Percentiles rank a stretch among this genome's conserved stretches.
Evolutionary conservation across 2,113 vertebrate species (phyloP).

Genomic region (Notarius lentiginosus): DNA sequence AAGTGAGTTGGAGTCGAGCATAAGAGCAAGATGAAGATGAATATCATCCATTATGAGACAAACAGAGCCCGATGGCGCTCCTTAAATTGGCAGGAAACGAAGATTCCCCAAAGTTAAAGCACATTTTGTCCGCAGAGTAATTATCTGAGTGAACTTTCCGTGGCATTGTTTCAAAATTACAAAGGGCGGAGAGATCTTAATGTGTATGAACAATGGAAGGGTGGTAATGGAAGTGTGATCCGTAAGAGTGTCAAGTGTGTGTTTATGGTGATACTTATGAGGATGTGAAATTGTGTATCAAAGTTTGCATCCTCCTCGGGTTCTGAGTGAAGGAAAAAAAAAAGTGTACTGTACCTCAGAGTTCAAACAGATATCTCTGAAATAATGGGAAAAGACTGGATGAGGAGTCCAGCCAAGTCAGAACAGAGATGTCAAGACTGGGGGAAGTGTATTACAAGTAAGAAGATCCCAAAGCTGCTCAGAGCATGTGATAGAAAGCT

Average conservation of each 20-base stretch:
- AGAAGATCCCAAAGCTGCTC: constrained; percentile 1
- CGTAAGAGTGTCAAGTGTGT: constrained; percentile 26
- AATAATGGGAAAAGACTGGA: not conserved
- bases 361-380: not conserved
- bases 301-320: not conserved
- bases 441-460: not conserved
- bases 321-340: not conserved
- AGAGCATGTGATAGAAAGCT: not conserved
- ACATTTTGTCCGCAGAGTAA: constrained; percentile 60
- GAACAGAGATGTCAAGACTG: not conserved
- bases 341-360: not conserved
- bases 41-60: constrained; percentile 76
- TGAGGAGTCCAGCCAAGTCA: not conserved
- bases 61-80: constrained; percentile 70
- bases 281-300: not conserved
- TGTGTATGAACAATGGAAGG: constrained; percentile 40
- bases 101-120: constrained; percentile 64
- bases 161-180: constrained; percentile 50
- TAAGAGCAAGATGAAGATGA: constrained; percentile 76
- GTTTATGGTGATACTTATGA: constrained; percentile 10
- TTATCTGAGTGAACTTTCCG: constrained; percentile 59
- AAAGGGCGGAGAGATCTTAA: constrained; percentile 46
- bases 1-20: constrained; percentile 73
- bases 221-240: constrained; percentile 39
- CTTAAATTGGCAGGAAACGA: constrained; percentile 65